Base-by-base conservation (phyloP, 2,888 invertebrate genomes). In the Hyles lineata region DNA sequence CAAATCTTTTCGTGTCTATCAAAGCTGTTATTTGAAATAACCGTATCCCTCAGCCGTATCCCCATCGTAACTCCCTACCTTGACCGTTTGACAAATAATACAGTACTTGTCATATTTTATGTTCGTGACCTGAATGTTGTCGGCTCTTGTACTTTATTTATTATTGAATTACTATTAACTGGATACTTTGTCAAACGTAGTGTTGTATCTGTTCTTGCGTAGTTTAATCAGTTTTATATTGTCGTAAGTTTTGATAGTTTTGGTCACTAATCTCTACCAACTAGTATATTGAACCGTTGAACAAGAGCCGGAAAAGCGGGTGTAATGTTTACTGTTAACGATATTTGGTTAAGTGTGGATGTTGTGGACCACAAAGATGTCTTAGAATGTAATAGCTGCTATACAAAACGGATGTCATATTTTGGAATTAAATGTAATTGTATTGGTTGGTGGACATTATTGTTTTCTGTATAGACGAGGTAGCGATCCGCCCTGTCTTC, bases 101-200 rank as follows among this genome's bases (percentile, higher is more conserved):
- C 74, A 73, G 76, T 76, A 74, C 76, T 78, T 79, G 77, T 77
- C 79, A 75, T 80, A 80, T 79, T 84, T 83, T 81, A 85, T 79
- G 83, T 82, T 79, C 82, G 82, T 82, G 83, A 85, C 81, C 79
- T 72, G 80, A 84, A 86, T 87, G 67, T 70, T 72, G 73, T 75
- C 73, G 73, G 74, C 77, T 77, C 80, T 79, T 79, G 76, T 77
- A 77, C 78, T 80, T 80, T 79, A 76, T 81, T 82, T 83, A 79
- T 80, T 79, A 81, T 82, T 78, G 78, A 77, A 82, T 85, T 80
- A 83, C 77, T 77, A 80, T 82, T 80, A 76, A 71, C 70, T 78
- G 72, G 69, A 23, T 75, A 71, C 73, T 67, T 75, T 75, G 74
- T 61, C 74, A 52, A 73, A 69, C 75, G 76, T 67, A 71, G 29